Evolutionary conservation across 2,113 vertebrate genomes (phyloP), one percentile per base, ranked within the genome.

Genomic region (Bos javanicus): DNA sequence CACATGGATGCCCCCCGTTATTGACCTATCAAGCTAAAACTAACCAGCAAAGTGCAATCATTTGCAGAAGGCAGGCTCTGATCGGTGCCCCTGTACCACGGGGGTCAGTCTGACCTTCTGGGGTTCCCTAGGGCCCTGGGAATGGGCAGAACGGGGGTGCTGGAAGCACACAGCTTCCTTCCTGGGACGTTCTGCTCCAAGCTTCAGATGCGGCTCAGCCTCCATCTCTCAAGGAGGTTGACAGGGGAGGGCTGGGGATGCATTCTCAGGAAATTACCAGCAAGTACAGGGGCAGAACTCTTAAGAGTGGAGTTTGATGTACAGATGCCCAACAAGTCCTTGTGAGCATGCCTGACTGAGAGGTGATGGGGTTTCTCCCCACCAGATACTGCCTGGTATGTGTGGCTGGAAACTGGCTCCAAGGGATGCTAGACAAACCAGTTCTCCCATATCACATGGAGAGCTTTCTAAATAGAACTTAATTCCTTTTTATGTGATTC

Each of bases 151-250:
- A 13, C 13, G 76, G 30, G 46, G 54, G 82, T 7, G 60, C 83
- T 90, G 74, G 54, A 95, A 83, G 83, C 21, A 84, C 39, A 17
- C 7, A 7, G 7, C 19, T 98, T 97, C 64, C 60, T 93, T 52
- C 95, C 83, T 95, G 87, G 93, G 9, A 43, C 46, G 54, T 28
- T 91, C 60, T 88, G 54, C 60, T 48, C 59, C 21, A 7, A 74
- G 48, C 80, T 89, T 86, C 43, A 5, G 25, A 19, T 64, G 25
- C 33, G 83, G 43, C 28, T 28, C 46, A 9, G 33, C 36, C 54
- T 86, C 82, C 50, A 43, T n/a, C 64, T 84, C 33, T 43, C 1
- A 10, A 85, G 60, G 80, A 91, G 14, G 25, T 1, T 39, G 67
- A 82, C 57, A 64, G 83, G 15, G 46, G 43, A 57, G 46, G 56